Evolutionary conservation across 2,888 invertebrate species (phyloP).

Genomic region (Liposcelis brunnea): DNA sequence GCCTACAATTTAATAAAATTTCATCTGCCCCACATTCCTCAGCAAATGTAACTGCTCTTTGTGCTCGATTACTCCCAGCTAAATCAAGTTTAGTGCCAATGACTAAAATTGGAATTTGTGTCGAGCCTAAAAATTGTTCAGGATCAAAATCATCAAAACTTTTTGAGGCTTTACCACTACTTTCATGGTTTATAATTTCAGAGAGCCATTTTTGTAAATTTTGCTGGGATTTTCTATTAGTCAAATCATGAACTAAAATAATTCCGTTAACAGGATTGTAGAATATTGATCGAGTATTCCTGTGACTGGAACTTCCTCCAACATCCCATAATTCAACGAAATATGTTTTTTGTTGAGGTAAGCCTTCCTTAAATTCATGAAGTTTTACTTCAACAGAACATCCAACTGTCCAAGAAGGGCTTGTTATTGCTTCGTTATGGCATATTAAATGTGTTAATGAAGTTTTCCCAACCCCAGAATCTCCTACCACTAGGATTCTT

Average conservation of each 20-base stretch:
- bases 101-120: constrained; percentile 83
- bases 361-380: constrained; percentile 89
- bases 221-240: constrained; percentile 87
- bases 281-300: constrained; percentile 84
- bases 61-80: constrained; percentile 54
- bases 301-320: constrained; percentile 85
- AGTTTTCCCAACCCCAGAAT: constrained; percentile 93
- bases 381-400: constrained; percentile 91
- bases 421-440: constrained; percentile 65
- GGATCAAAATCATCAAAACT: constrained; percentile 60
- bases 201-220: constrained; percentile 86
- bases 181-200: constrained; percentile 69
- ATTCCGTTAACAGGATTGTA: constrained; percentile 83
- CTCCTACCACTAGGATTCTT: constrained; percentile 79
- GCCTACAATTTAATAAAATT: constrained; percentile 55
- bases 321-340: constrained; percentile 96
- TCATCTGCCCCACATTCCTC: constrained; percentile 89
- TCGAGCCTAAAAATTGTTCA: constrained; percentile 69
- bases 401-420: constrained; percentile 91
- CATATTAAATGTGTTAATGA: constrained; percentile 84
- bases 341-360: constrained; percentile 73
- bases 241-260: constrained; percentile 79
- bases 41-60: constrained; percentile 51
- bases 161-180: constrained; percentile 25
- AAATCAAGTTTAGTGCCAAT: constrained; percentile 88